Evolutionary conservation across 2,797 vertebrate species (phyloP).

Genomic region (Acanthurus lineatus): DNA sequence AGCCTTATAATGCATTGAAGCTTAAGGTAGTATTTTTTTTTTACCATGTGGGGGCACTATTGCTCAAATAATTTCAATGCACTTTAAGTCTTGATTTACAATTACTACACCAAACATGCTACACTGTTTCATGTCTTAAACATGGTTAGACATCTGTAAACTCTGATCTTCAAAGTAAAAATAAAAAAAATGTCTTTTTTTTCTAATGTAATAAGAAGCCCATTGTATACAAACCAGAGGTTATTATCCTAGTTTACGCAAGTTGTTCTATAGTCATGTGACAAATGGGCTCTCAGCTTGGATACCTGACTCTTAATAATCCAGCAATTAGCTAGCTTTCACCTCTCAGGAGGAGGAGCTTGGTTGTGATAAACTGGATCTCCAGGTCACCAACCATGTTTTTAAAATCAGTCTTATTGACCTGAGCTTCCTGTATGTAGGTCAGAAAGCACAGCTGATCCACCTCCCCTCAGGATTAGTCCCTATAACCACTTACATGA

Average conservation of each 20-base stretch:
- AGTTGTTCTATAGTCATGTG: slow-evolving; percentile 13
- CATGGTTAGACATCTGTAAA: background rate
- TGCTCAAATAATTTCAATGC: slow-evolving; percentile 39
- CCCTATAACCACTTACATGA: slow-evolving; percentile 40
- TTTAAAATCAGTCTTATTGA: slow-evolving; percentile 49
- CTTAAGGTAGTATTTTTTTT: slow-evolving; percentile 24
- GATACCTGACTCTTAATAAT: slow-evolving; percentile 37
- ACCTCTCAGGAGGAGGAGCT: slow-evolving; percentile 22
- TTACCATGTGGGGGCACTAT: slow-evolving; percentile 68
- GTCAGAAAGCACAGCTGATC: slow-evolving; percentile 61
- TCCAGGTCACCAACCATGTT: slow-evolving; percentile 23
- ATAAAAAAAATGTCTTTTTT: background rate
- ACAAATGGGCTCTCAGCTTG: slow-evolving; percentile 29
- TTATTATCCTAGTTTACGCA: slow-evolving; percentile 4
- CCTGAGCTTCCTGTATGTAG: slow-evolving; percentile 20
- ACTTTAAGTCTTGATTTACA: slow-evolving; percentile 1
- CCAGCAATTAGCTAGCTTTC: slow-evolving; percentile 37
- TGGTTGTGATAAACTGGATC: slow-evolving; percentile 12
- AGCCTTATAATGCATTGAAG: slow-evolving; percentile 22
- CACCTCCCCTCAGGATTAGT: slow-evolving; percentile 63
- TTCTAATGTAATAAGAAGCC: background rate
- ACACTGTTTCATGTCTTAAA: background rate
- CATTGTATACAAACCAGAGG: background rate
- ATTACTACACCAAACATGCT: background rate
- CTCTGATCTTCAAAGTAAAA: background rate